Evolutionary conservation across 2,113 vertebrate genomes (phyloP), one percentile per base, ranked within the genome.

Genomic region (Psittacus erithacus): DNA sequence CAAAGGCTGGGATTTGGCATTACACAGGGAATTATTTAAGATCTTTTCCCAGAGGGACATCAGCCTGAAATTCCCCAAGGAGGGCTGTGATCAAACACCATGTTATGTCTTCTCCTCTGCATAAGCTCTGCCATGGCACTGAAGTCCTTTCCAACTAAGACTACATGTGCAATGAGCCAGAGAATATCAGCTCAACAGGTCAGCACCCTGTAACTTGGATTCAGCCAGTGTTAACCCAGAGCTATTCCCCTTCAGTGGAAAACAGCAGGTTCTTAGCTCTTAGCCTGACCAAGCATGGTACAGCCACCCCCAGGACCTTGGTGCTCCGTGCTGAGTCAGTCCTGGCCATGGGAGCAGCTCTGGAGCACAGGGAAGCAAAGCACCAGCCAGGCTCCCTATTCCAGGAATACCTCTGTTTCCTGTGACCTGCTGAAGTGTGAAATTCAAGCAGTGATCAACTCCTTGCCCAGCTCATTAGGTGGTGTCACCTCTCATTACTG

Each of bases 371-470:
- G 28, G 35, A 43, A 35, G 65, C 12, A 10, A 38, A 65, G 59
- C 4, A 3, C 8, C 50, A 67, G 59, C 29, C 43, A 23, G 18
- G 25, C 38, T 69, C 86, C 50, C 28, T 28, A 70, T 31, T 57
- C 38, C 47, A 31, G 29, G 20, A n/a, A 15, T 4, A 0, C 28
- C 50, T 38, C 39, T 2, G 4, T 15, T 70, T 87, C 57, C 71
- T 91, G 86, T 95, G 94, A 94, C 79, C 87, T 95, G 92, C 92
- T 96, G 89, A 90, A 97, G 98, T 97, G 98, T 98, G 98, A 98
- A 98, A 99, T 98, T 97, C 98, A 99, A 98, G 97, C 98, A 97
- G 97, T 88, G 97, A 97, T 97, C 97, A 97, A 98, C 96, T 97
- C 96, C 96, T 93, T 73, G 95, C 86, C 95, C 96, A 95, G 96